phyloP scores from a whole-genome alignment of 1,140 invertebrate genomes.

The Episyrphus balteatus region DNA sequence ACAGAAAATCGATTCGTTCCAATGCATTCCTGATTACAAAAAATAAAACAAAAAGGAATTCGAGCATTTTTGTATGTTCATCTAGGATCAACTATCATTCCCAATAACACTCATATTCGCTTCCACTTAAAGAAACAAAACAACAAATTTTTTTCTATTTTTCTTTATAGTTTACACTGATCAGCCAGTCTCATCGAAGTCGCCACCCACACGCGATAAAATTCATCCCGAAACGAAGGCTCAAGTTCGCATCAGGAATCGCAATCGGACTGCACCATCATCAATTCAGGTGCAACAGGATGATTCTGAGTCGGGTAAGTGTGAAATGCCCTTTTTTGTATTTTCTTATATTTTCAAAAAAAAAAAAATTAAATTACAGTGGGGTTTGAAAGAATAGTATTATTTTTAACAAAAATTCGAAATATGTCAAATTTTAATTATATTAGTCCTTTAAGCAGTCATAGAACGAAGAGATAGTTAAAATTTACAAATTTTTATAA shows the following conservation, averaged over 20 bases:
- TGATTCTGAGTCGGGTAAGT: background rate
- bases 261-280: constrained; percentile 5
- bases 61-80: constrained; percentile 2
- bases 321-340: background rate
- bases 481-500: no score
- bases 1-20: background rate
- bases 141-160: background rate
- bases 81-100: background rate
- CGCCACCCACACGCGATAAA: constrained; percentile 61
- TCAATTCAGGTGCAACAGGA: background rate
- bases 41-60: no score
- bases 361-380: no score
- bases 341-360: no score
- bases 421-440: no score
- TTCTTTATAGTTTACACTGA: constrained; percentile 42
- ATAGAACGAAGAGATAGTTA: no score
- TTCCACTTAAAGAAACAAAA: constrained; percentile 8
- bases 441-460: no score
- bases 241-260: constrained; percentile 40
- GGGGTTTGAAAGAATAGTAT: no score
- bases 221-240: constrained; percentile 59
- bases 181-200: constrained; percentile 57
- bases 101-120: constrained; percentile 1
- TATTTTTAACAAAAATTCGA: no score
- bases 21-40: no score